These are phyloP conservation scores for Lophotriccus pileatus DNA, from an alignment of 2,797 vertebrate genomes.

Conservation along the genomic window DNA sequence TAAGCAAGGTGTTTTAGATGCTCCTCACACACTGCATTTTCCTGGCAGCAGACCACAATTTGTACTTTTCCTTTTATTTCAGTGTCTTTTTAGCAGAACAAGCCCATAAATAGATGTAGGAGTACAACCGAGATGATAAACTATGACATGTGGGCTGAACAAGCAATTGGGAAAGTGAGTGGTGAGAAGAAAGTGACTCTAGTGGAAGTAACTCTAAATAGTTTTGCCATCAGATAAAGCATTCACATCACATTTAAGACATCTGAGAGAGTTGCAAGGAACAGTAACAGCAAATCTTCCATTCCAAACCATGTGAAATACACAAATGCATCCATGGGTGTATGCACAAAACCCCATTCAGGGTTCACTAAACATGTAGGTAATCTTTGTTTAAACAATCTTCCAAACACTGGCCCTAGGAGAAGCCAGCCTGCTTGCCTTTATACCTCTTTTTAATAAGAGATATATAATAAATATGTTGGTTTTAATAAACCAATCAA, in stretches of 20 bases:
- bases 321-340: neutral
- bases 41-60: neutral
- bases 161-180: slow-evolving; percentile 7
- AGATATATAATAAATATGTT: too few species aligned
- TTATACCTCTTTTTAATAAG: neutral
- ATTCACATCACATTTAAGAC: neutral
- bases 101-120: slow-evolving; percentile 29
- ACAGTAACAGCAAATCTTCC: neutral
- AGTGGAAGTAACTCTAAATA: slow-evolving; percentile 36
- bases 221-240: neutral
- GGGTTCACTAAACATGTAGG: neutral
- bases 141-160: slow-evolving; percentile 23
- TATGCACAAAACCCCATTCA: neutral
- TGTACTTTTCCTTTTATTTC: neutral
- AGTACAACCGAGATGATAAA: neutral
- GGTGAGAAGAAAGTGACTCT: neutral
- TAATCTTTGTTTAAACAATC: neutral
- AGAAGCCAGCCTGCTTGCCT: neutral
- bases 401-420: neutral
- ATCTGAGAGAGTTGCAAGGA: neutral
- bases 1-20: neutral
- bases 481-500: neutral
- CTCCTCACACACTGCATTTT: neutral
- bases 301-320: neutral
- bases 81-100: neutral